Base-by-base conservation (phyloP, 2,888 invertebrate genomes). In the Acanthosepion esculentum region DNA sequence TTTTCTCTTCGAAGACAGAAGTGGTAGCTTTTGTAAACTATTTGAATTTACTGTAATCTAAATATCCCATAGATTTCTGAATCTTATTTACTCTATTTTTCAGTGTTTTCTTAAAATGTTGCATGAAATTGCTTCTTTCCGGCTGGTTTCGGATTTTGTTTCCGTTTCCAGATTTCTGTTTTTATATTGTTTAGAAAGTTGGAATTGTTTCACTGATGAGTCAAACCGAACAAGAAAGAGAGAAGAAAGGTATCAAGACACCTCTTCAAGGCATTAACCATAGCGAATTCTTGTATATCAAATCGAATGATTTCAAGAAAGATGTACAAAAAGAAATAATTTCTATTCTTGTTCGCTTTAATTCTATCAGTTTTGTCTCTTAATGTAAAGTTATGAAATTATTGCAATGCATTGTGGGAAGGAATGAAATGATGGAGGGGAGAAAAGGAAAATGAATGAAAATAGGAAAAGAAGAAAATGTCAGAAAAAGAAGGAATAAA, bases 301-400 rank as follows among this genome's bases (percentile, higher is more conserved):
- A 78, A 78, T 78, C n/a, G 15, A 78, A 78, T n/a, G 78, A n/a
- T 78, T 78, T 78, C n/a, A 78, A n/a, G n/a, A 78, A n/a, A 59
- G n/a, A n/a, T n/a, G n/a, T 78, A 78, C 78, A 78, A 29, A 78
- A 78, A 78, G n/a, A n/a, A 78, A 78, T 78, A 78, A 78, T 78
- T 78, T n/a, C n/a, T 78, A n/a, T 78, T 78, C 78, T 29, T 78
- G n/a, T 78, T 78, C 3, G n/a, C 78, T n/a, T 78, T 78, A 78
- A n/a, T 78, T n/a, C 78, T 78, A n/a, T 78, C 78, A 78, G 78
- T 78, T 29, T 78, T 78, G n/a, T n/a, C 0, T 78, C 78, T 78
- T 29, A n/a, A n/a, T 78, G 78, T 78, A n/a, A 78, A 78, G 78
- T 78, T 29, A 78, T 78, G 78, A 78, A 78, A 78, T 78, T 78